phyloP scores from a whole-genome alignment of 2,888 invertebrate species.

The Drosophila mettleri region DNA sequence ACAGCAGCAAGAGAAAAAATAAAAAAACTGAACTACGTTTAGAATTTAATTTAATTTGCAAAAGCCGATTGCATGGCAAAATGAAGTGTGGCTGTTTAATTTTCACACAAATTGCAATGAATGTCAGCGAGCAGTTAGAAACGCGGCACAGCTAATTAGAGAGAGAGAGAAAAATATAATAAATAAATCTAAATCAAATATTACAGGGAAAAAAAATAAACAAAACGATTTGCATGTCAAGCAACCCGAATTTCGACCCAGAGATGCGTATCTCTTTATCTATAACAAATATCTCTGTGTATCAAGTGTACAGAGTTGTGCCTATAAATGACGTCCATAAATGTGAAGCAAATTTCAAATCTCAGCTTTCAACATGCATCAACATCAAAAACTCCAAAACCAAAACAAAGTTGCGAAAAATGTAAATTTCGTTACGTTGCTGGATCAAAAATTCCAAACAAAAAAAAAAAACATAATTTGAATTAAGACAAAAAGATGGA shows the following conservation, averaged over 20 bases:
- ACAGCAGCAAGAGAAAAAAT: constrained; percentile 21
- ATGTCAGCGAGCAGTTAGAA: constrained; percentile 51
- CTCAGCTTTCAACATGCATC: constrained; percentile 55
- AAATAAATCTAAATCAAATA: constrained; percentile 70
- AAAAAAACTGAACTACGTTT: constrained; percentile 48
- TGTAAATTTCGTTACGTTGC: constrained; percentile 56
- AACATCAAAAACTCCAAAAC: constrained; percentile 26
- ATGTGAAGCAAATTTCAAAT: constrained; percentile 54
- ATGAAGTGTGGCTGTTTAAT: constrained; percentile 49
- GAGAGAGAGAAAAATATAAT: constrained; percentile 24
- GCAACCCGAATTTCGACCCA: constrained; percentile 41
- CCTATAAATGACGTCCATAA: constrained; percentile 55
- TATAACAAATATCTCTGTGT: constrained; percentile 19
- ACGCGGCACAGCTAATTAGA: constrained; percentile 62
- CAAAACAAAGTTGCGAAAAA: constrained; percentile 57
- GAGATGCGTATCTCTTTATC: constrained; percentile 35
- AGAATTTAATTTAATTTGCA: constrained; percentile 66
- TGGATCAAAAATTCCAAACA: constrained; percentile 19
- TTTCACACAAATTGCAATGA: constrained; percentile 76
- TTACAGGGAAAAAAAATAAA: constrained; percentile 43
- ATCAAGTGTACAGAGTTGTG: constrained; percentile 41
- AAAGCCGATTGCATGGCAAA: constrained; percentile 59
- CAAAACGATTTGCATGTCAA: constrained; percentile 75
- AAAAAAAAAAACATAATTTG: background rate
- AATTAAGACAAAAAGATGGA: background rate